Evolutionary conservation across 1,140 invertebrate species (phyloP), one percentile per base, ranked within the genome.

Genomic region (Neelides sp.): DNA sequence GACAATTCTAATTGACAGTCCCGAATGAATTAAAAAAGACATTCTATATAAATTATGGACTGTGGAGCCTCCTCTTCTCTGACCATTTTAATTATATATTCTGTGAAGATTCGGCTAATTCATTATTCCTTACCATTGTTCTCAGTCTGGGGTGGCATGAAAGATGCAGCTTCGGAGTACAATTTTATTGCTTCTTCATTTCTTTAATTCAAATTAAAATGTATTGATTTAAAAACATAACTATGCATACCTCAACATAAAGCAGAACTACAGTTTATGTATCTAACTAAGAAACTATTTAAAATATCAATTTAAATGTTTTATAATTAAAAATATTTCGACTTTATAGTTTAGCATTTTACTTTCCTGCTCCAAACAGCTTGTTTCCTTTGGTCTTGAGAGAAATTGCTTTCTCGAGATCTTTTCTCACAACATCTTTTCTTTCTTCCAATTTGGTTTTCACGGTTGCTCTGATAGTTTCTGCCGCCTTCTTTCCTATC

Each of bases 301-400:
- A n/a, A n/a, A n/a, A n/a, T n/a, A n/a, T n/a, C n/a, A n/a, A n/a
- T n/a, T n/a, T n/a, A n/a, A n/a, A n/a, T n/a, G n/a, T n/a, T n/a
- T n/a, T n/a, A n/a, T n/a, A n/a, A n/a, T n/a, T n/a, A n/a, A n/a
- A n/a, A n/a, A n/a, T n/a, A n/a, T n/a, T n/a, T n/a, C n/a, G n/a
- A n/a, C n/a, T n/a, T n/a, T n/a, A n/a, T n/a, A n/a, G n/a, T n/a
- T n/a, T n/a, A n/a, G n/a, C n/a, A n/a, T n/a, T n/a, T n/a, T n/a
- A n/a, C n/a, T 85, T 75, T 47, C 80, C 80, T 57, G 74, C 74
- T 54, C 82, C 78, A 58, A 90, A 92, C 20, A 74, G 77, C 39
- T 74, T 71, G 63, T 92, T 93, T n/a, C 86, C 90, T 43, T 74
- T 69, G 41, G 79, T 75, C 67, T 91, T 87, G 2, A 80, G 66